phyloP scores from a whole-genome alignment of 2,888 invertebrate species.

The Microplitis deprimator region DNA sequence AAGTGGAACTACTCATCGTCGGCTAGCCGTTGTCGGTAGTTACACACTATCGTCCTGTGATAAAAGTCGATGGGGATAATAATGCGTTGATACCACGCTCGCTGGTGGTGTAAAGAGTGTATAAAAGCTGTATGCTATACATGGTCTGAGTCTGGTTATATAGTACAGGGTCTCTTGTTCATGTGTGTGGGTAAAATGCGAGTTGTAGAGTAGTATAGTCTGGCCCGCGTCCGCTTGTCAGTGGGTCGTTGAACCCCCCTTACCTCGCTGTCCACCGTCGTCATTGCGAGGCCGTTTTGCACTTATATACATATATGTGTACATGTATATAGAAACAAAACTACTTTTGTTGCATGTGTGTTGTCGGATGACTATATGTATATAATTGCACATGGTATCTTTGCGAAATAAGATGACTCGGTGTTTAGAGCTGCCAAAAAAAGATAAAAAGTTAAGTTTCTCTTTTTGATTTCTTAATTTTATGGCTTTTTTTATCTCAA shows the following conservation, averaged over 20 bases:
- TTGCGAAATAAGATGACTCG: slow-evolving; percentile 1
- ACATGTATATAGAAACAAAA: no score
- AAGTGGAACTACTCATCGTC: not conserved
- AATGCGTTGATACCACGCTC: slow-evolving; percentile 55
- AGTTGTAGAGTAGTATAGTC: slow-evolving; percentile 72
- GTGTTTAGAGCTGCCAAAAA: not conserved
- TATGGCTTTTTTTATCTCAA: slow-evolving; percentile 20
- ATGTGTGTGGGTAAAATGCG: slow-evolving; percentile 54
- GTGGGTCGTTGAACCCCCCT: slow-evolving; percentile 72
- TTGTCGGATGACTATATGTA: slow-evolving; percentile 58
- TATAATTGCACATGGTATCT: slow-evolving; percentile 14
- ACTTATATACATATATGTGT: no score
- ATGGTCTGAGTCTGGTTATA: not conserved
- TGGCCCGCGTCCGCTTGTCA: slow-evolving; percentile 72
- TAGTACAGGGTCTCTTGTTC: not conserved
- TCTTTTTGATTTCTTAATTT: not conserved
- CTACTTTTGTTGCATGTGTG: not conserved
- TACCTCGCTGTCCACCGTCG: slow-evolving; percentile 69
- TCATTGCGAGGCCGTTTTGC: slow-evolving; percentile 73
- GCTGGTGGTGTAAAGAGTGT: slow-evolving; percentile 4
- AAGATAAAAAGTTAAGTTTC: not conserved
- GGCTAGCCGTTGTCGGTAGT: slow-evolving; percentile 2
- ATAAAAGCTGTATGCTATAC: not conserved
- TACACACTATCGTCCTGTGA: slow-evolving; percentile 61
- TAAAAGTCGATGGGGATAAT: slow-evolving; percentile 66